Evolutionary conservation across 2,797 vertebrate species (phyloP).

Genomic region (Rhabdomys pumilio): DNA sequence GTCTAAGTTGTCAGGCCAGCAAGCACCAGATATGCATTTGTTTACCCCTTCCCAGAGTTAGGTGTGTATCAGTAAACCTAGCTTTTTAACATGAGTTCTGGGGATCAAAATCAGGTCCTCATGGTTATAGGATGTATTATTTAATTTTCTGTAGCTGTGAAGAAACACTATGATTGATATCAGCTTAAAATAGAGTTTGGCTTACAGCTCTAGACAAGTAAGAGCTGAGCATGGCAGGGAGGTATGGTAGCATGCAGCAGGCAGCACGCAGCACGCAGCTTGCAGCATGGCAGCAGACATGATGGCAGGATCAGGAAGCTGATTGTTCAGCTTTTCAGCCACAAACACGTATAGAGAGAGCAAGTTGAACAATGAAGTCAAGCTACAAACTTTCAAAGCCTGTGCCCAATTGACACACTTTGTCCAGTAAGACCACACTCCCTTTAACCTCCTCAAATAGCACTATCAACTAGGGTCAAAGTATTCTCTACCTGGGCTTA

Average conservation of each 20-base stretch:
- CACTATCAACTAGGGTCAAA: background rate
- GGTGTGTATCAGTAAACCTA: too few relatives aligned
- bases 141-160: background rate
- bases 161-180: background rate
- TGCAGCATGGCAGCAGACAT: background rate
- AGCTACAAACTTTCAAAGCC: background rate
- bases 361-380: background rate
- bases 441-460: background rate
- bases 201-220: background rate
- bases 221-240: background rate
- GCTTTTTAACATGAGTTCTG: background rate
- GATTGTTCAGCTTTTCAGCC: too few relatives aligned
- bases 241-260: too few relatives aligned
- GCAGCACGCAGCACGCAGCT: accelerated
- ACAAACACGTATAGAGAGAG: background rate
- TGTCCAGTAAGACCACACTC: too few relatives aligned
- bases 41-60: background rate
- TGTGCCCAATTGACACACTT: background rate
- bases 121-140: background rate
- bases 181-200: background rate
- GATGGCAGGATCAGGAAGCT: background rate
- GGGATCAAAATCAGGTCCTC: background rate
- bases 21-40: background rate
- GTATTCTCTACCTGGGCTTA: background rate
- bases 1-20: background rate